These are phyloP conservation scores for Pseudomyrmex cubaensis DNA, from an alignment of 1,140 invertebrate genomes.

Conservation along the genomic window DNA sequence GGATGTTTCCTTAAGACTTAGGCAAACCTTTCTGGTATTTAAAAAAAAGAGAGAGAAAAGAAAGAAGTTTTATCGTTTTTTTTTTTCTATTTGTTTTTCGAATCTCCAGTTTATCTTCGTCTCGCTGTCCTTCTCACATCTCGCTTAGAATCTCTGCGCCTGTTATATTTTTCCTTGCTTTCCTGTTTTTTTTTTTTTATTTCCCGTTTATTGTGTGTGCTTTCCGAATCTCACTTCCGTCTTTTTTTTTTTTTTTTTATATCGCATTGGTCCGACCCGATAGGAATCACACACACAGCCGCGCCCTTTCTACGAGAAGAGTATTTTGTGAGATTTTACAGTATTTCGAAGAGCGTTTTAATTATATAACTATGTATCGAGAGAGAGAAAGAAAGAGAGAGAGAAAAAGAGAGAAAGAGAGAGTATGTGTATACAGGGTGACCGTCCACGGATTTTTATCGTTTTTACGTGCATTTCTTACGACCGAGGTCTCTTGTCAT, in stretches of 20 bases:
- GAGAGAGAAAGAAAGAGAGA: background rate
- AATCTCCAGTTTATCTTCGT: slow-evolving; percentile 66
- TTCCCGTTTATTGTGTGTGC: no score
- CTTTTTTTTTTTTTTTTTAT: slow-evolving; percentile 7
- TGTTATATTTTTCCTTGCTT: slow-evolving; percentile 24
- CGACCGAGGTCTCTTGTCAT: slow-evolving; percentile 75
- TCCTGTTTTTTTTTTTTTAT: slow-evolving; percentile 34
- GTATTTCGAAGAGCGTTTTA: slow-evolving; percentile 84
- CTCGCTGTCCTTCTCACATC: slow-evolving; percentile 5
- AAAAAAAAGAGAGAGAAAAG: slow-evolving; percentile 35
- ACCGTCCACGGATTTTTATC: slow-evolving; percentile 80
- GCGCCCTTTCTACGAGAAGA: slow-evolving; percentile 82
- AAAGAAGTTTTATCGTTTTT: slow-evolving; percentile 58
- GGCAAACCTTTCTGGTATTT: slow-evolving; percentile 54
- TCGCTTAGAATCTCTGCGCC: slow-evolving; percentile 64
- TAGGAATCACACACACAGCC: slow-evolving; percentile 78
- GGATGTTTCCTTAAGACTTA: slow-evolving; percentile 68
- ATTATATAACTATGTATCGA: slow-evolving; percentile 82
- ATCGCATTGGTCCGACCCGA: slow-evolving; percentile 73
- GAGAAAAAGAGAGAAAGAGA: no score
- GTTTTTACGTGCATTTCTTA: slow-evolving; percentile 78
- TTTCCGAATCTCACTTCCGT: slow-evolving; percentile 78
- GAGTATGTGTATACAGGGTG: slow-evolving; percentile 79
- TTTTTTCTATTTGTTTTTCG: slow-evolving; percentile 55
- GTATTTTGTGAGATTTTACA: slow-evolving; percentile 85